Evolutionary conservation across 2,797 vertebrate genomes (phyloP).

Genomic region (Siniperca scherzeri): DNA sequence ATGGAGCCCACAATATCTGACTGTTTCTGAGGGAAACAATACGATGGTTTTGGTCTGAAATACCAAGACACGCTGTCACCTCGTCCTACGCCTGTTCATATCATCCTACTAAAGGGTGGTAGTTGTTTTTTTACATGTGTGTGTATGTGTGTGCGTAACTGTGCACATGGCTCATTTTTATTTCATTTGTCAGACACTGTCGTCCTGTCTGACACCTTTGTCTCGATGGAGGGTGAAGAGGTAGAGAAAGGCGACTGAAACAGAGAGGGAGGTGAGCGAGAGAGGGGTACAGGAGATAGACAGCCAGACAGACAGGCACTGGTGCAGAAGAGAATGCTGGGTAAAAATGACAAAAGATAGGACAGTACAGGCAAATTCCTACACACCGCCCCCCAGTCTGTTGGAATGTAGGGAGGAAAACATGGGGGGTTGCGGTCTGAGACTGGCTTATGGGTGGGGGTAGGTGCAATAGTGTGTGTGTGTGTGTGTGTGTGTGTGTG

Average conservation of each 20-base stretch:
- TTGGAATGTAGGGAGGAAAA: constrained; percentile 68
- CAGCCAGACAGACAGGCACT: constrained; percentile 47
- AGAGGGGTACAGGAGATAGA: constrained; percentile 28
- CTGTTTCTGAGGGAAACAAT: constrained; percentile 19
- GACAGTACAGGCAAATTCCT: constrained; percentile 65
- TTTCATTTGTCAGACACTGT: constrained; percentile 31
- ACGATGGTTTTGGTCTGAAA: constrained; percentile 4
- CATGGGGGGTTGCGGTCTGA: constrained; percentile 50
- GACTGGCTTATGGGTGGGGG: constrained; percentile 47
- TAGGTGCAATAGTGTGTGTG: constrained; percentile 20
- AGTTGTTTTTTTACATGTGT: background rate
- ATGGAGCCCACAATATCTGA: constrained; percentile 7
- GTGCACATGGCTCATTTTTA: constrained; percentile 21
- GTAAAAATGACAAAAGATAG: constrained; percentile 67
- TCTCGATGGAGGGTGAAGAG: constrained; percentile 6
- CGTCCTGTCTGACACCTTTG: constrained; percentile 25
- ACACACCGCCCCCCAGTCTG: constrained; percentile 37
- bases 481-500: constrained; percentile 29
- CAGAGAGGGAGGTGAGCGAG: background rate
- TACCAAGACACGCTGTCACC: constrained; percentile 4
- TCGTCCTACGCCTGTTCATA: background rate
- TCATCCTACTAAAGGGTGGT: background rate
- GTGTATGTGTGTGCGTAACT: constrained; percentile 5
- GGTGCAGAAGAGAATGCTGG: constrained; percentile 58
- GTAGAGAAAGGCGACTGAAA: background rate